These are phyloP conservation scores for Loris lydekkerianus DNA, from an alignment of 2,797 vertebrate species.

Conservation along the genomic window DNA sequence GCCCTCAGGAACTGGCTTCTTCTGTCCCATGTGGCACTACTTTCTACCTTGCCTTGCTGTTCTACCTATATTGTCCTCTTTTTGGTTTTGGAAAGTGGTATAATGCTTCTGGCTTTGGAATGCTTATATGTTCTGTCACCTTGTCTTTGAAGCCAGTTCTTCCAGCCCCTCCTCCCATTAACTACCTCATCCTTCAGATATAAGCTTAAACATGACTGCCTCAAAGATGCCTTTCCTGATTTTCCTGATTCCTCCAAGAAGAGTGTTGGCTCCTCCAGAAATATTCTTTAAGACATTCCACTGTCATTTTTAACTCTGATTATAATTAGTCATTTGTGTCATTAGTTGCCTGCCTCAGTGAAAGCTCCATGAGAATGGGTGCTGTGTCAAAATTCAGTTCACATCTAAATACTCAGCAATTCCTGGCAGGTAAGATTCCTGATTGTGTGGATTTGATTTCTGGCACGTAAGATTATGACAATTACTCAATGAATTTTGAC, in stretches of 20 bases:
- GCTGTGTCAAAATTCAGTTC: conserved; percentile 16
- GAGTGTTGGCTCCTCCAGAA: neutral
- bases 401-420: conserved; percentile 42
- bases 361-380: conserved; percentile 53
- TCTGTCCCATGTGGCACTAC: neutral
- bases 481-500: conserved; percentile 41
- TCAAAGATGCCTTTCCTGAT: neutral
- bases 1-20: neutral
- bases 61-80: neutral
- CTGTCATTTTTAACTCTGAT: neutral
- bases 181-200: neutral
- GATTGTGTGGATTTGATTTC: conserved; percentile 45
- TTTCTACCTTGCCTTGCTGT: neutral
- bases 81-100: neutral
- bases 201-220: neutral
- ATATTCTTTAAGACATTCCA: neutral
- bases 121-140: neutral
- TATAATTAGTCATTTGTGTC: neutral
- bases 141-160: neutral
- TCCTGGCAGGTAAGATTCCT: conserved; percentile 32
- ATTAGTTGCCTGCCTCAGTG: neutral
- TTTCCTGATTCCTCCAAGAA: neutral
- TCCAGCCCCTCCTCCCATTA: neutral
- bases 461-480: conserved; percentile 6
- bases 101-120: neutral